A percentile compares a stretch with the other conserved stretches of the same genome.
These are phyloP conservation scores for Melangyna quadrimaculata DNA, from an alignment of 2,888 invertebrate genomes.

Conservation along the genomic window DNA sequence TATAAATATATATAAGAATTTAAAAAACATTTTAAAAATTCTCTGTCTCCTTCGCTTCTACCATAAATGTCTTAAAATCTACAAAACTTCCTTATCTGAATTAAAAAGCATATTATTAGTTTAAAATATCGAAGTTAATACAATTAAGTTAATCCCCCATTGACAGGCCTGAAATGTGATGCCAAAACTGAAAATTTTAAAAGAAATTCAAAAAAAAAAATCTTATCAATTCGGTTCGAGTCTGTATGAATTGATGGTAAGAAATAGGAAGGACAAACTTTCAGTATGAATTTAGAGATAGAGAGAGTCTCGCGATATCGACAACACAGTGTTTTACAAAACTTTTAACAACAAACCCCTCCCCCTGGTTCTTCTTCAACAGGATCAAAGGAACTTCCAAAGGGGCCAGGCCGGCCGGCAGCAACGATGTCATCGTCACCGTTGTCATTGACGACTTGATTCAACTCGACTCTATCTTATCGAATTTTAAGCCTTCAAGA, in stretches of 20 bases:
- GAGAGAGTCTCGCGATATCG: slow-evolving; percentile 6
- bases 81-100: neutral
- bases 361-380: neutral
- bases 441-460: slow-evolving; percentile 50
- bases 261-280: slow-evolving; percentile 44
- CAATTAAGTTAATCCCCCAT: neutral
- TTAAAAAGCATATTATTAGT: neutral
- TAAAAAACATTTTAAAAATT: no score
- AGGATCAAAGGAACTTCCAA: slow-evolving; percentile 55
- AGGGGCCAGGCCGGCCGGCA: neutral
- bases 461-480: slow-evolving; percentile 11
- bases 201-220: neutral
- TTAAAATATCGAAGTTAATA: neutral
- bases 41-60: no score
- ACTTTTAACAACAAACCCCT: slow-evolving; percentile 30
- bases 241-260: neutral
- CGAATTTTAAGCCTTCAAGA: slow-evolving; percentile 28
- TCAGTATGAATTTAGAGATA: slow-evolving; percentile 50
- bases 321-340: slow-evolving; percentile 18
- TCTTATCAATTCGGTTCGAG: slow-evolving; percentile 57
- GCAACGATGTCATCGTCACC: neutral
- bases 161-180: slow-evolving; percentile 6
- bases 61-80: no score
- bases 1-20: no score
- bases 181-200: neutral